These are phyloP conservation scores for Typhlichthys subterraneus DNA, from an alignment of 2,797 vertebrate genomes.

Conservation along the genomic window DNA sequence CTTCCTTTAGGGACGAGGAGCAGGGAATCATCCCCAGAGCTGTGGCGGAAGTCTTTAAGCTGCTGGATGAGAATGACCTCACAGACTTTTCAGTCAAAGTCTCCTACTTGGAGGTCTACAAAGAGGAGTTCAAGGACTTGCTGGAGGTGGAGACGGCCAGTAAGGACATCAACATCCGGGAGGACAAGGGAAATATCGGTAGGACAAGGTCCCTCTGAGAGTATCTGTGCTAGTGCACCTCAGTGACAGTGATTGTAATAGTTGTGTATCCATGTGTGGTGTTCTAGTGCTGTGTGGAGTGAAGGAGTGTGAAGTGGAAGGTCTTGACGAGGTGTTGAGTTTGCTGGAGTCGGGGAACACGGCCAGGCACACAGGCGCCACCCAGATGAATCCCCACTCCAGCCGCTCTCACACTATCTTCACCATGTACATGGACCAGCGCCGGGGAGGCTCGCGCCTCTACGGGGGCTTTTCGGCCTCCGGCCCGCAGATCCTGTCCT, in stretches of 20 bases:
- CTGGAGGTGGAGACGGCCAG: constrained; percentile 93
- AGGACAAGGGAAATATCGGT: constrained; percentile 95
- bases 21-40: constrained; percentile 95
- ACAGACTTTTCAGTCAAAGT: constrained; percentile 89
- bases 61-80: constrained; percentile 94
- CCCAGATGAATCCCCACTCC: constrained; percentile 91
- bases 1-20: constrained; percentile 91
- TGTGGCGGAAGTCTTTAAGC: constrained; percentile 92
- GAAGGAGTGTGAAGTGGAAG: constrained; percentile 94
- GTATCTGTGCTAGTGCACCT: background rate
- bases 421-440: constrained; percentile 92
- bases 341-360: constrained; percentile 94
- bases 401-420: constrained; percentile 97
- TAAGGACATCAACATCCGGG: constrained; percentile 94
- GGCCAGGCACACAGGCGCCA: constrained; percentile 92
- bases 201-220: constrained; percentile 31
- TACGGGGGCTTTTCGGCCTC: constrained; percentile 46
- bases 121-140: constrained; percentile 95
- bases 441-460: constrained; percentile 79
- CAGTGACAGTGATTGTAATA: background rate
- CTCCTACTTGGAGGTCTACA: constrained; percentile 97
- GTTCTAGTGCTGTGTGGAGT: constrained; percentile 89
- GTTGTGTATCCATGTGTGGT: constrained; percentile 16
- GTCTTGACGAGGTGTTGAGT: constrained; percentile 94
- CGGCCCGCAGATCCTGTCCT: constrained; percentile 84